A percentile compares a stretch with the other conserved stretches of the same genome.
These are phyloP conservation scores for Drosophila sucinea DNA, from an alignment of 1,140 invertebrate genomes.

Conservation along the genomic window DNA sequence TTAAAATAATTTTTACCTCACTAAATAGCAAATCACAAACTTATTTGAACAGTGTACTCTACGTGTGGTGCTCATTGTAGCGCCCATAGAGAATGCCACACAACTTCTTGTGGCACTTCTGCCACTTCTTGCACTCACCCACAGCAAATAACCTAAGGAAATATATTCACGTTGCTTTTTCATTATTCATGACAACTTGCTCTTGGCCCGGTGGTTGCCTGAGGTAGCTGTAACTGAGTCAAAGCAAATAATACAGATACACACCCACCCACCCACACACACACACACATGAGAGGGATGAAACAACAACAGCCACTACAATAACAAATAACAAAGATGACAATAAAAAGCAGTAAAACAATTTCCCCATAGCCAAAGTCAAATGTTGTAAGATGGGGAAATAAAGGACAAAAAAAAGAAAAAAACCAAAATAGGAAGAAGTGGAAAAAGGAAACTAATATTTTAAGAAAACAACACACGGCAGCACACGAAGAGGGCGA, in stretches of 20 bases:
- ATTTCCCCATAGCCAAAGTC: conserved; percentile 58
- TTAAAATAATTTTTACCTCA: not conserved
- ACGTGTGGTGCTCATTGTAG: not conserved
- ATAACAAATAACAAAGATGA: conserved; percentile 78
- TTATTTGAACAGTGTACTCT: not conserved
- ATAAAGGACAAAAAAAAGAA: not conserved
- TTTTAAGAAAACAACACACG: conserved; percentile 76
- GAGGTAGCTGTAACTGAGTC: conserved; percentile 68
- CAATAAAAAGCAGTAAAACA: conserved; percentile 81
- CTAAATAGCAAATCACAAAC: not conserved
- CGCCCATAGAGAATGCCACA: not conserved
- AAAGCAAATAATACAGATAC: conserved; percentile 65
- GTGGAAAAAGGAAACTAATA: conserved; percentile 71
- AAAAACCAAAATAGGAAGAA: conserved; percentile 23
- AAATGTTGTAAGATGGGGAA: conserved; percentile 23
- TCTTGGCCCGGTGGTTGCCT: conserved; percentile 52
- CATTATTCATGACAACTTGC: conserved; percentile 80
- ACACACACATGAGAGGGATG: not conserved
- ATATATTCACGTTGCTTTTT: conserved; percentile 79
- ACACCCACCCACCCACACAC: conserved; percentile 13
- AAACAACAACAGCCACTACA: conserved; percentile 24
- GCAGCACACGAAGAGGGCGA: conserved; percentile 29
- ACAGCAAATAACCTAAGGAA: conserved; percentile 47
- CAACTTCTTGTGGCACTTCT: conserved; percentile 2
- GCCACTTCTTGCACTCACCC: not conserved